Percentiles rank a stretch among this genome's conserved stretches.
These are phyloP conservation scores for Protonemura montana DNA, from an alignment of 2,888 invertebrate species.

Conservation along the genomic window DNA sequence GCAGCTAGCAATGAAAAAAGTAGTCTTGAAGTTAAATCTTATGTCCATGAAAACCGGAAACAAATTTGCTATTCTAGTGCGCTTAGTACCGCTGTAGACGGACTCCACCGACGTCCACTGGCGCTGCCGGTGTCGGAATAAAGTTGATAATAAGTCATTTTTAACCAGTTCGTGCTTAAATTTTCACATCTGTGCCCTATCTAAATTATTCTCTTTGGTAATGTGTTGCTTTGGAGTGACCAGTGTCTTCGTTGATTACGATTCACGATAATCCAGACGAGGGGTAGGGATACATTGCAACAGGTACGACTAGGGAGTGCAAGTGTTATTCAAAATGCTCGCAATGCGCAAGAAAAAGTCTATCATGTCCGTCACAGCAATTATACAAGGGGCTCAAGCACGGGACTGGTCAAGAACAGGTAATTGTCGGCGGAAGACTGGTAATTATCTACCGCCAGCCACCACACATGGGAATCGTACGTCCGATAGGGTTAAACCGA, in stretches of 20 bases:
- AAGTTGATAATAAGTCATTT: neutral
- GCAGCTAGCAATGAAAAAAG: constrained; percentile 26
- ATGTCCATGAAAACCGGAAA: constrained; percentile 37
- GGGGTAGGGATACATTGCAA: neutral
- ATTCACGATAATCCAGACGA: constrained; percentile 26
- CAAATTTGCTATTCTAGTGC: constrained; percentile 18
- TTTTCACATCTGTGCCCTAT: neutral
- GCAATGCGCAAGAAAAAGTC: constrained; percentile 75
- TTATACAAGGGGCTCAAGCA: constrained; percentile 72
- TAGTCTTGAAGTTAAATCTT: constrained; percentile 31
- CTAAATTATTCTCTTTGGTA: constrained; percentile 16
- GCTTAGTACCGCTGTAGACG: constrained; percentile 25
- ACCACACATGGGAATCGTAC: too few species aligned
- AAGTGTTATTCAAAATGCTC: neutral
- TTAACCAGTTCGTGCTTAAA: neutral
- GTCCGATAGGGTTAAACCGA: too few species aligned
- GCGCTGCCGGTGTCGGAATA: neutral
- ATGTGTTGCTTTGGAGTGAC: neutral
- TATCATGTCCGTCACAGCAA: constrained; percentile 85
- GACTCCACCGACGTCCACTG: neutral
- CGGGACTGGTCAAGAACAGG: constrained; percentile 69
- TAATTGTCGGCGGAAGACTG: constrained; percentile 44
- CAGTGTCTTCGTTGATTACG: constrained; percentile 14
- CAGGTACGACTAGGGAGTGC: neutral
- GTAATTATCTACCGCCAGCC: too few species aligned